Percentiles rank a stretch among this genome's conserved stretches.
Conservation (phyloP, 2,113 vertebrate genomes). For the Onychorhynchus coronatus region DNA sequence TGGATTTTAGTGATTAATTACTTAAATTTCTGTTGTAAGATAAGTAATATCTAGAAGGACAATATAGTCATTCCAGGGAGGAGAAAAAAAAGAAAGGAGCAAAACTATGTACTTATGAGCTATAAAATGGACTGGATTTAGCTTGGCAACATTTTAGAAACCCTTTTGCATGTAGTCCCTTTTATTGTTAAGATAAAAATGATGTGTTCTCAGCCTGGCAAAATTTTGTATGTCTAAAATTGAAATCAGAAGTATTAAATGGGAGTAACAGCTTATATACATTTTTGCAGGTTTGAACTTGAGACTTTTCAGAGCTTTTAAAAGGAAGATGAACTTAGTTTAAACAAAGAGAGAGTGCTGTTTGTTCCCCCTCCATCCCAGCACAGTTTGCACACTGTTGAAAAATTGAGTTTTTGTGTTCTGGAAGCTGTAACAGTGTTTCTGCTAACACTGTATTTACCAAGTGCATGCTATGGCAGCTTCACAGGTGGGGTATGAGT, state of each 20-base stretch:
- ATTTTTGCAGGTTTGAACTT: not conserved
- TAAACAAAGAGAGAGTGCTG: not conserved
- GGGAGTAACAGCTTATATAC: not conserved
- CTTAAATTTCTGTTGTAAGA: not conserved
- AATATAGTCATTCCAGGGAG: not conserved
- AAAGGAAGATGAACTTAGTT: not conserved
- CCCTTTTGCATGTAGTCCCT: not conserved
- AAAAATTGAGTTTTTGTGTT: slow-evolving; percentile 24
- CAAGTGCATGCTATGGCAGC: not conserved
- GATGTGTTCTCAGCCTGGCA: not conserved
- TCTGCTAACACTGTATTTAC: not conserved
- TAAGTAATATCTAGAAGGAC: not conserved
- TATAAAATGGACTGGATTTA: not conserved
- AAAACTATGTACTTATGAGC: not conserved
- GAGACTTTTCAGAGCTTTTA: not conserved
- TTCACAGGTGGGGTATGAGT: slow-evolving; percentile 32
- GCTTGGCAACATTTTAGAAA: not conserved
- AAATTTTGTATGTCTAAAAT: not conserved
- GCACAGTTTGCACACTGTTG: not conserved
- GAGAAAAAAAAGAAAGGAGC: not conserved
- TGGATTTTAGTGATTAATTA: not conserved
- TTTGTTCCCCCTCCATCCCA: not conserved
- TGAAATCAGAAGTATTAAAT: not conserved
- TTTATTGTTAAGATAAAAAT: not conserved
- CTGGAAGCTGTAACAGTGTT: not conserved